Percentiles rank a stretch among this genome's conserved stretches.
Evolutionary conservation across 2,113 vertebrate species (phyloP).

Genomic region (Pituophis catenifer): DNA sequence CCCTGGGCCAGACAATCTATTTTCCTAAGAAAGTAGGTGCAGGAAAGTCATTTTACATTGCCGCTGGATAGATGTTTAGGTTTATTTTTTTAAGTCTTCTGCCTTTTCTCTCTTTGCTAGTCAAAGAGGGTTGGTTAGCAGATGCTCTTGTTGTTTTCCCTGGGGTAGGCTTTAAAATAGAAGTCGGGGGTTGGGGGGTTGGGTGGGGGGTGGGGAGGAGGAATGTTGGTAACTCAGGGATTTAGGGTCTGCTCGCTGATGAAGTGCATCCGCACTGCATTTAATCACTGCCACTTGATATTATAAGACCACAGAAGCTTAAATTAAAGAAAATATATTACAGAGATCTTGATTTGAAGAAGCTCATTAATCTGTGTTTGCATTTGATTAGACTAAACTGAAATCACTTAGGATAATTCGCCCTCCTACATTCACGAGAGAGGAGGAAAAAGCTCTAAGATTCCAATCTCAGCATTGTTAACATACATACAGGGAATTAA

Average conservation of each 20-base stretch:
- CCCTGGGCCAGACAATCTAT: neutral
- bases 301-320: conserved; percentile 46
- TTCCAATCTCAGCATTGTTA: conserved; percentile 16
- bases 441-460: neutral
- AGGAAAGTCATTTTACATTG: neutral
- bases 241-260: neutral
- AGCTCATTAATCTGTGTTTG: conserved; percentile 47
- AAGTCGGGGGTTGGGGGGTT: neutral
- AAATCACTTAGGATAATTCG: conserved; percentile 40
- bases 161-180: neutral
- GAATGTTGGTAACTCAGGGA: neutral
- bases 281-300: conserved; percentile 51
- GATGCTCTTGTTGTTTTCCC: neutral
- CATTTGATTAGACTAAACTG: conserved; percentile 54
- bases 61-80: neutral
- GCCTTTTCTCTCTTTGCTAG: neutral
- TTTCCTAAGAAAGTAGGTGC: neutral
- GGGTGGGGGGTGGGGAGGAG: too few species aligned
- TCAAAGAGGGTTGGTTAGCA: neutral
- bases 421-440: neutral
- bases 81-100: neutral
- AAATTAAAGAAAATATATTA: conserved; percentile 51
- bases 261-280: conserved; percentile 23
- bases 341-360: conserved; percentile 45
- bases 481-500: neutral